Evolutionary conservation across 2,797 vertebrate species (phyloP).

Genomic region (Dipus sagitta): DNA sequence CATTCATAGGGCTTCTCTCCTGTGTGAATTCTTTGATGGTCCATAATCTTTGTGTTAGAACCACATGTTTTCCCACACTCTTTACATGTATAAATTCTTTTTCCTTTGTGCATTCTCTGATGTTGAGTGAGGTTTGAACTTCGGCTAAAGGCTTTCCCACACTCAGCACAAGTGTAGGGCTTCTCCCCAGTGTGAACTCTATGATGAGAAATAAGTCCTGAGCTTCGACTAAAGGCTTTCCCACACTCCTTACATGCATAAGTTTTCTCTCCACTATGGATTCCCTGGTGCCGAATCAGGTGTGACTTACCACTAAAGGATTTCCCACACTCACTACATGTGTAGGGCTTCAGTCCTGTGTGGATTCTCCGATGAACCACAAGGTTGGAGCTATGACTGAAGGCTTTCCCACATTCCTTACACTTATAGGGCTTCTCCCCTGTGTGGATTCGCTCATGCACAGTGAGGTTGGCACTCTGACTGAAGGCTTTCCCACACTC

Average conservation of each 20-base stretch:
- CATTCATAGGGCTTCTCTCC: constrained; percentile 84
- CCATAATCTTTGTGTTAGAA: constrained; percentile 80
- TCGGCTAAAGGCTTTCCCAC: constrained; percentile 81
- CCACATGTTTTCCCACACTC: constrained; percentile 83
- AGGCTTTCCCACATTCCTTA: constrained; percentile 84
- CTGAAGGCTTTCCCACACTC: constrained; percentile 85
- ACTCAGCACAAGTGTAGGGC: constrained; percentile 80
- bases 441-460: constrained; percentile 83
- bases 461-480: constrained; percentile 84
- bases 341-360: constrained; percentile 80
- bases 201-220: constrained; percentile 82
- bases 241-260: constrained; percentile 82
- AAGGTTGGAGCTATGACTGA: constrained; percentile 84
- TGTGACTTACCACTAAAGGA: constrained; percentile 80
- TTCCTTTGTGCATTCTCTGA: constrained; percentile 84
- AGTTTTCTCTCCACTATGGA: constrained; percentile 78
- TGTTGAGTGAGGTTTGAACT: constrained; percentile 84
- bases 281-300: constrained; percentile 76
- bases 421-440: constrained; percentile 85
- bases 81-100: constrained; percentile 82
- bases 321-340: constrained; percentile 74
- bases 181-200: constrained; percentile 82
- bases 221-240: constrained; percentile 84
- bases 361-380: constrained; percentile 79
- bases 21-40: constrained; percentile 84